Evolutionary conservation across 2,113 vertebrate genomes (phyloP).

Genomic region (Polyodon spathula): DNA sequence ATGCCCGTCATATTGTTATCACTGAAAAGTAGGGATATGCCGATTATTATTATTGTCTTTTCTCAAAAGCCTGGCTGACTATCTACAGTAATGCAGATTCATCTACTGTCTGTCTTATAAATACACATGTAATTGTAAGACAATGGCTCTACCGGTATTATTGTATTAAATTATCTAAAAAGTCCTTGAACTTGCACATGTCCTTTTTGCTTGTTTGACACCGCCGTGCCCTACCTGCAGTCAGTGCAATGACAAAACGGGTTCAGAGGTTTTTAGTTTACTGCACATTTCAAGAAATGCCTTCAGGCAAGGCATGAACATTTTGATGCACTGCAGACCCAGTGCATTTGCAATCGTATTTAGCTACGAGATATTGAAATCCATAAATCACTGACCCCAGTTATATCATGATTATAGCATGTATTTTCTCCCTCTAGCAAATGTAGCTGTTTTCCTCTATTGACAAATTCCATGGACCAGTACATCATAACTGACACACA

Average conservation of each 20-base stretch:
- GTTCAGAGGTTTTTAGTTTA: slow-evolving; percentile 67
- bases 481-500: slow-evolving; percentile 53
- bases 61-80: no score
- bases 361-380: slow-evolving; percentile 65
- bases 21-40: slow-evolving; percentile 31
- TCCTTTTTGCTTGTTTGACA: background rate
- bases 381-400: slow-evolving; percentile 67
- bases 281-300: slow-evolving; percentile 58
- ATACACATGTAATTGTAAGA: no score
- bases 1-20: slow-evolving; percentile 27
- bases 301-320: slow-evolving; percentile 52
- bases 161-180: no score
- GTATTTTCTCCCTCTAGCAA: slow-evolving; percentile 56
- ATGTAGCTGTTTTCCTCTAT: slow-evolving; percentile 52
- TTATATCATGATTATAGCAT: slow-evolving; percentile 55
- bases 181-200: no score
- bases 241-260: slow-evolving; percentile 41
- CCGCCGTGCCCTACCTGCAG: background rate
- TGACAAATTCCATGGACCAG: slow-evolving; percentile 57
- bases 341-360: slow-evolving; percentile 63
- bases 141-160: no score
- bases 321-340: slow-evolving; percentile 61
- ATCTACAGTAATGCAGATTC: background rate
- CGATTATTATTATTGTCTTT: no score
- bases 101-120: no score